Evolutionary conservation across 2,888 invertebrate genomes (phyloP), one percentile per base, ranked within the genome.

Genomic region (Synanthedon formicaeformis): DNA sequence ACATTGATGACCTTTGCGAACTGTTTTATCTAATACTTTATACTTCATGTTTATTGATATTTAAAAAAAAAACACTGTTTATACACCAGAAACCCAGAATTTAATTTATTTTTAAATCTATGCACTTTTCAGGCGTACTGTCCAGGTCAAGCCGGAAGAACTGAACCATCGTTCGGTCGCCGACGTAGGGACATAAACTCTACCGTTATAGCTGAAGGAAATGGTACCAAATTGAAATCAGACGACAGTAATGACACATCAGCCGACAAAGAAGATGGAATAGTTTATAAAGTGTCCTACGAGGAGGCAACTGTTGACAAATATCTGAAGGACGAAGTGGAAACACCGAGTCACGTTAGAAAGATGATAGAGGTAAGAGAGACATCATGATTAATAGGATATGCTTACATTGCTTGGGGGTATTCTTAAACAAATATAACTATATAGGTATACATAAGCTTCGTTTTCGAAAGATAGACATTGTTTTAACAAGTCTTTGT

Each of bases 281-380:
- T 69, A 1, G 75, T 81, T 5, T 83, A 77, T 65, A 82, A 84
- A 67, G 77, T 75, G 55, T 85, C 78, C 2, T 81, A 67, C 60
- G 88, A 74, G 73, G 80, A 80, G 55, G 79, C 84, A 0, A 73
- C 64, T 1, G 81, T 86, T 14, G 82, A 83, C 59, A 80, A 82
- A 51, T 84, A 87, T 60, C 73, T 88, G 52, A 88, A 89, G 58
- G 83, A 88, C 45, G 88, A 88, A 45, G 86, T 88, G 8, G 90
- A 90, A 52, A 89, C 89, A 3, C 91, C 92, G 12, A 95, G 96
- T 71, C 94, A 93, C 72, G 95, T 96, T 40, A 88, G 95, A 59
- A 95, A 95, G 86, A 95, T 96, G 94, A 95, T 96, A 61, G 94
- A 95, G 90, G 95, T 94, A 78, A 71, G 61, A 51, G 5, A 45